Conservation (phyloP, 1,140 invertebrate species). For the Phymastichus coffea region DNA sequence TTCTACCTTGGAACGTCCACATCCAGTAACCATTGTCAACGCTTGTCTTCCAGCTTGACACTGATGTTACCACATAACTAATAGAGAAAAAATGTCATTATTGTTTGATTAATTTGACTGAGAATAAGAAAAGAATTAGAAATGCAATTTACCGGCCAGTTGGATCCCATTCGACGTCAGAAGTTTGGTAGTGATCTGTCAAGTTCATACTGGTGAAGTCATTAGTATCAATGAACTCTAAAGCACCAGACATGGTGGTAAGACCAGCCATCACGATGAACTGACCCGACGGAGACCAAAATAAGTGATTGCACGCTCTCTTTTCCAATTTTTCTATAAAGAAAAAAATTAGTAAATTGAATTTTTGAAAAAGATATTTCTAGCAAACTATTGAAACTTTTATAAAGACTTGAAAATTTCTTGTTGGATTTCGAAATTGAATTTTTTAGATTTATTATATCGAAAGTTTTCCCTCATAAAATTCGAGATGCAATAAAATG, state of each 20-base stretch:
- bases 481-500: not conserved
- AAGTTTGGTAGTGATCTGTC: slow-evolving; percentile 91
- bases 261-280: slow-evolving; percentile 91
- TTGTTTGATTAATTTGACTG: not conserved
- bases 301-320: slow-evolving; percentile 89
- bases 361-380: too few relatives aligned
- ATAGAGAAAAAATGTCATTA: slow-evolving; percentile 1
- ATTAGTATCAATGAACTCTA: slow-evolving; percentile 94
- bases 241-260: slow-evolving; percentile 79
- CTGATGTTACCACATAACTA: slow-evolving; percentile 88
- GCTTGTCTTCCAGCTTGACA: slow-evolving; percentile 94
- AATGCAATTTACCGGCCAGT: slow-evolving; percentile 80
- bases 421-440: not conserved
- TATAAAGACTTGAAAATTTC: not conserved
- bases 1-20: slow-evolving; percentile 96
- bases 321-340: slow-evolving; percentile 81
- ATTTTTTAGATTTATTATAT: not conserved
- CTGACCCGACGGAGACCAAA: slow-evolving; percentile 96
- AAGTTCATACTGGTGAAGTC: slow-evolving; percentile 93
- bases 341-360: slow-evolving; percentile 31
- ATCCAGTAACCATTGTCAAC: slow-evolving; percentile 96
- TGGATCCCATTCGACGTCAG: slow-evolving; percentile 98
- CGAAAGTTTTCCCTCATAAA: not conserved
- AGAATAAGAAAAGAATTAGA: too few relatives aligned
- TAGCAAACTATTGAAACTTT: slow-evolving; percentile 13